Conservation (phyloP, 2,113 vertebrate genomes). For the Zapornia atra region DNA sequence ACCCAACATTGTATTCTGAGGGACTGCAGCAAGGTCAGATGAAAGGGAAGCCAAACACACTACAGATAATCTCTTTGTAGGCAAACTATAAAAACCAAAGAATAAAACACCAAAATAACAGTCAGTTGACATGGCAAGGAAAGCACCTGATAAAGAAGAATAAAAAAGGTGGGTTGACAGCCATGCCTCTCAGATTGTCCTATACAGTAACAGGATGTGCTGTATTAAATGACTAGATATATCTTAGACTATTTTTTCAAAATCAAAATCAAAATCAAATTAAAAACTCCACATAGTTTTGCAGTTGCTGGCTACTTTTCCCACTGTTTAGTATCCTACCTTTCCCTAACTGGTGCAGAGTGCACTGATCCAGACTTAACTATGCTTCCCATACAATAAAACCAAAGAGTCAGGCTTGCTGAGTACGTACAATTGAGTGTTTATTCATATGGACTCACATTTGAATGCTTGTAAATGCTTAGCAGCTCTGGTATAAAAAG, state of each 20-base stretch:
- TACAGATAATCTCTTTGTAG: background rate
- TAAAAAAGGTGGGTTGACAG: background rate
- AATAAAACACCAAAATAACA: background rate
- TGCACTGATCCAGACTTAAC: background rate
- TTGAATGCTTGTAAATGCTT: background rate
- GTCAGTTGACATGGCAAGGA: background rate
- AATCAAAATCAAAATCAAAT: too few species aligned
- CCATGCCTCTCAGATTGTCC: background rate
- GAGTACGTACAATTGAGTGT: background rate
- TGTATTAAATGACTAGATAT: background rate
- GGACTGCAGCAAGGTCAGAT: background rate
- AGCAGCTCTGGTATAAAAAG: background rate
- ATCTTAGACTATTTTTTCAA: background rate
- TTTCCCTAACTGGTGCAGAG: background rate
- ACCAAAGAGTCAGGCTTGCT: background rate
- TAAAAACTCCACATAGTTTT: background rate
- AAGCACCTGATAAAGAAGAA: background rate
- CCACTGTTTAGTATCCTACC: background rate
- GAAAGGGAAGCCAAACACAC: background rate
- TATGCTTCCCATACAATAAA: background rate
- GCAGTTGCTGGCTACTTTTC: background rate
- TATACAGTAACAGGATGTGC: background rate
- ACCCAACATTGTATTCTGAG: background rate
- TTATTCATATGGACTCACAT: background rate
- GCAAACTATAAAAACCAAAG: background rate